These are phyloP conservation scores for Cremastinae sp. DNA, from an alignment of 2,888 invertebrate genomes.

Conservation along the genomic window DNA sequence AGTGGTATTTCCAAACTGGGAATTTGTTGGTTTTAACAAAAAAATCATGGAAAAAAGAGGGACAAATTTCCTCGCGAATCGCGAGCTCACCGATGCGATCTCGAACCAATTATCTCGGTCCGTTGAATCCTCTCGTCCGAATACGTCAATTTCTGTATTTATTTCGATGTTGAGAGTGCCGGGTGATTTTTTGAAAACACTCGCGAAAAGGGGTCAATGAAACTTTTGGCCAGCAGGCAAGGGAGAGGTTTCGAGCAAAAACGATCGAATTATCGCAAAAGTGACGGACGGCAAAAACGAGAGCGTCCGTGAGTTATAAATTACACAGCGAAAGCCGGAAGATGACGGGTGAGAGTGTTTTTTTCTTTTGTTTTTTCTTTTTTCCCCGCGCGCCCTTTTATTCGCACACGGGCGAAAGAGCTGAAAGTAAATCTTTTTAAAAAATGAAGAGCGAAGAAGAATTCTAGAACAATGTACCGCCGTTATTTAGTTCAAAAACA, in stretches of 20 bases:
- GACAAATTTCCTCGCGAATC: too few species aligned
- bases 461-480: not conserved
- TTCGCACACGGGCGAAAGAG: not conserved
- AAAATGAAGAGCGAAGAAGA: not conserved
- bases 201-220: not conserved
- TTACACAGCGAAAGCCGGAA: conserved; percentile 38
- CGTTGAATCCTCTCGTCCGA: not conserved
- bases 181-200: not conserved
- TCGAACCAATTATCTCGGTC: not conserved
- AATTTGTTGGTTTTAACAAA: too few species aligned
- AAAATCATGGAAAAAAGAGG: too few species aligned
- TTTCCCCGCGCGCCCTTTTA: too few species aligned
- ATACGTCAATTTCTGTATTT: conserved; percentile 10
- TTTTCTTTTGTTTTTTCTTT: too few species aligned
- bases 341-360: conserved; percentile 34
- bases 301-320: conserved; percentile 40
- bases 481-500: too few species aligned
- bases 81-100: not conserved
- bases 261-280: conserved; percentile 28
- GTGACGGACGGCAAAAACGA: conserved; percentile 16
- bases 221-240: not conserved
- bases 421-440: not conserved
- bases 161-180: not conserved
- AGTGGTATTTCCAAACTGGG: not conserved
- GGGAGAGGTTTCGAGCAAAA: conserved; percentile 13